Evolutionary conservation across 2,888 invertebrate genomes (phyloP).

Genomic region (Limnephilus auricula): DNA sequence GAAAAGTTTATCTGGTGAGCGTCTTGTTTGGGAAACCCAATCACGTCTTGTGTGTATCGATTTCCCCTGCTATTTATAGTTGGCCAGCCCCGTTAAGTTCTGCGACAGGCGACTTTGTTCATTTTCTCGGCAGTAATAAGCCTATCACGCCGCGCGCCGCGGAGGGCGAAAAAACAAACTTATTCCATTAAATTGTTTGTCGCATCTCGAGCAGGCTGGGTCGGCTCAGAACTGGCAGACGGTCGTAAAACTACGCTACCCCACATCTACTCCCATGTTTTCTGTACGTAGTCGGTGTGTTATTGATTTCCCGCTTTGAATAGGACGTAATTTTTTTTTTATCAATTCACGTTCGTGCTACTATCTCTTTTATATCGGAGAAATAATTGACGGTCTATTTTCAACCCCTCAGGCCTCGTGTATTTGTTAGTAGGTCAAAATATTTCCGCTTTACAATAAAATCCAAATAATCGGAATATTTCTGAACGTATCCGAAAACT

Average conservation of each 20-base stretch:
- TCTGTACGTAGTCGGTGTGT: not conserved
- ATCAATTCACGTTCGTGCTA: not conserved
- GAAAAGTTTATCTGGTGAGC: not conserved
- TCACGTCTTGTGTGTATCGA: conserved; percentile 41
- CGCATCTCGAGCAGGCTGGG: not conserved
- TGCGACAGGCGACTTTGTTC: conserved; percentile 26
- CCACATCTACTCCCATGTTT: not conserved
- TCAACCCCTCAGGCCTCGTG: no score
- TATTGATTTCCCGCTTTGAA: not conserved
- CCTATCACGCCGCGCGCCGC: not conserved
- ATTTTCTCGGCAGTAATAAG: conserved; percentile 30
- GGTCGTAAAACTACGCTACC: not conserved
- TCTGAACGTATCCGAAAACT: no score
- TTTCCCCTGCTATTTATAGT: conserved; percentile 28
- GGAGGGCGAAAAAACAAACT: conserved; percentile 29
- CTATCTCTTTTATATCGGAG: not conserved
- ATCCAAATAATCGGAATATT: no score
- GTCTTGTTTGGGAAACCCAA: conserved; percentile 31
- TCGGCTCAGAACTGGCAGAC: not conserved
- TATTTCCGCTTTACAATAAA: no score
- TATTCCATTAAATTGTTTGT: conserved; percentile 47
- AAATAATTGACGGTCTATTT: not conserved
- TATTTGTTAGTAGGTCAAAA: no score
- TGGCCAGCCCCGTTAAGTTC: conserved; percentile 35
- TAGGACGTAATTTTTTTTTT: not conserved